A percentile compares a stretch with the other conserved stretches of the same genome.
Evolutionary conservation across 2,113 vertebrate species (phyloP).

Genomic region (Dicerorhinus sumatrensis): DNA sequence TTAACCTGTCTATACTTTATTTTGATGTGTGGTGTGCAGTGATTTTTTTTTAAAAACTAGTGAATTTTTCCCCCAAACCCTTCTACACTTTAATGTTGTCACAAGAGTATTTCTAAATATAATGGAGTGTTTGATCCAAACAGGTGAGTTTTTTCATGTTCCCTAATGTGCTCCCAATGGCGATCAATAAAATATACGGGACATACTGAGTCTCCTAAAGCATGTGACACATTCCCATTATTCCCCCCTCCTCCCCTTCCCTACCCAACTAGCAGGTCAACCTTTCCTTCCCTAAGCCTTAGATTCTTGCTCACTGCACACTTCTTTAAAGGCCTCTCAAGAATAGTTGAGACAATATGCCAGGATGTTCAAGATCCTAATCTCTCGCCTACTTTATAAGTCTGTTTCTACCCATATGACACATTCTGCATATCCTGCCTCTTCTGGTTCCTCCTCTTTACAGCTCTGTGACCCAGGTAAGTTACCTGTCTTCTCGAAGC

Average conservation of each 20-base stretch:
- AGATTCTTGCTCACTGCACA: neutral
- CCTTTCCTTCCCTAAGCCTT: neutral
- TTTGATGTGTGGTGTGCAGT: neutral
- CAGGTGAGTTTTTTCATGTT: neutral
- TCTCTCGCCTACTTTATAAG: neutral
- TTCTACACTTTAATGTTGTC: neutral
- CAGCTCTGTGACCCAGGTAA: neutral
- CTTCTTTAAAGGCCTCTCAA: neutral
- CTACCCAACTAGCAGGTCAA: neutral
- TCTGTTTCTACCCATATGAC: neutral
- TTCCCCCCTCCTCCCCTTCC: neutral
- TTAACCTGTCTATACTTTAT: neutral
- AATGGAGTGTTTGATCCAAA: neutral
- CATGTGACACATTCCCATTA: neutral
- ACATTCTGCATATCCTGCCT: neutral
- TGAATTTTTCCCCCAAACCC: neutral
- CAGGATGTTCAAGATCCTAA: neutral
- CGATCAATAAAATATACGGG: neutral
- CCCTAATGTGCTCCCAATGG: neutral
- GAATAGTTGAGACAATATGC: neutral
- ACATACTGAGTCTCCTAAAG: neutral
- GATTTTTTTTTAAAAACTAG: neutral
- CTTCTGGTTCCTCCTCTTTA: neutral
- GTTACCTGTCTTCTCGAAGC: neutral
- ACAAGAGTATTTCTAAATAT: neutral